These are phyloP conservation scores for Decapterus maruadsi DNA, from an alignment of 2,797 vertebrate species.

Conservation along the genomic window DNA sequence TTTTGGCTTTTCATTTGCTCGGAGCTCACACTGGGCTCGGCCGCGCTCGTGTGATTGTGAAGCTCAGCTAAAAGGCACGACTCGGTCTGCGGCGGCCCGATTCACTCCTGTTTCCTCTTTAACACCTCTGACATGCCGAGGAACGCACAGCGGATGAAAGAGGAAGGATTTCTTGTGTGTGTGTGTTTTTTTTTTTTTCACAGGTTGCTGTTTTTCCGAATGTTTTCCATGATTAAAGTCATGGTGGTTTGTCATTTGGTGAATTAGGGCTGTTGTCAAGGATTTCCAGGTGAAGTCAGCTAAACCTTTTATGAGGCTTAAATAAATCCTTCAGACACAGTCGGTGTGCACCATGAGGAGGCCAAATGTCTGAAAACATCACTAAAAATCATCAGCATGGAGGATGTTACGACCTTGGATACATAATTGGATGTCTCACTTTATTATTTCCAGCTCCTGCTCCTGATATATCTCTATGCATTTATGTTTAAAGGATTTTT, in stretches of 20 bases:
- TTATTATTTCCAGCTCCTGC: not conserved
- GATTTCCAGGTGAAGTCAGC: not conserved
- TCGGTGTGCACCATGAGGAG: not conserved
- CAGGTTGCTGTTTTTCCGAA: slow-evolving; percentile 28
- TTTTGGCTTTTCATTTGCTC: slow-evolving; percentile 46
- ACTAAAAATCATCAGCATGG: not conserved
- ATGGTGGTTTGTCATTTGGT: slow-evolving; percentile 9
- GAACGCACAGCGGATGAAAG: slow-evolving; percentile 40
- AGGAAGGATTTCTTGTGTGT: slow-evolving; percentile 23
- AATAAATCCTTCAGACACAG: not conserved
- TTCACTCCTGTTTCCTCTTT: slow-evolving; percentile 42
- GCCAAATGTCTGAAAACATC: not conserved
- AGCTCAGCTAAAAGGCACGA: slow-evolving; percentile 46
- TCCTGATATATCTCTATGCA: not conserved
- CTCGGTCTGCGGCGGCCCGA: slow-evolving; percentile 41
- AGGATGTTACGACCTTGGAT: too few species aligned
- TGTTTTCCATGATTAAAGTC: slow-evolving; percentile 22
- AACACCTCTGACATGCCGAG: slow-evolving; percentile 46
- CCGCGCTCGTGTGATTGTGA: slow-evolving; percentile 52
- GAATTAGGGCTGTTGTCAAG: not conserved
- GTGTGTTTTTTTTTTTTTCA: slow-evolving; percentile 28
- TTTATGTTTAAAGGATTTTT: not conserved
- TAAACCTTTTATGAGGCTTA: not conserved
- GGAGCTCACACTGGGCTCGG: slow-evolving; percentile 48
- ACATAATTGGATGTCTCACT: not conserved